phyloP scores from a whole-genome alignment of 2,113 vertebrate genomes.

The Malurus melanocephalus region DNA sequence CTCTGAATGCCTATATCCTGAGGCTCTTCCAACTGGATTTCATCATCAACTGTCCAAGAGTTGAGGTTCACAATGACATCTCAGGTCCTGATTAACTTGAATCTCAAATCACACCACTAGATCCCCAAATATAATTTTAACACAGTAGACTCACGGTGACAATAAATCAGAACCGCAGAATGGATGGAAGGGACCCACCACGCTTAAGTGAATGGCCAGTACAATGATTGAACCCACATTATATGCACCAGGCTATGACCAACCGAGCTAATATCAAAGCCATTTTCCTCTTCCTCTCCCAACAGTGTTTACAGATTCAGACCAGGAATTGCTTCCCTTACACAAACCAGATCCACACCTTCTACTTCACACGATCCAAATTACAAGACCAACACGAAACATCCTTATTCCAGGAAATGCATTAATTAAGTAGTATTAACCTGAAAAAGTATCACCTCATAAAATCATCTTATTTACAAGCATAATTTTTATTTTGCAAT shows the following conservation, averaged over 20 bases:
- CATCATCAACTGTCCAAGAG: background rate
- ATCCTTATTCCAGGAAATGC: background rate
- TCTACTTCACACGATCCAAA: background rate
- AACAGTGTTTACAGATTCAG: background rate
- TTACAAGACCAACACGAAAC: background rate
- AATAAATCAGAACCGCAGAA: background rate
- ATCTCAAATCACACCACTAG: background rate
- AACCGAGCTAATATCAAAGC: background rate
- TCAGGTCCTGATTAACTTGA: background rate
- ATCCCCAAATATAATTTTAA: background rate
- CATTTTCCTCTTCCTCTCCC: background rate
- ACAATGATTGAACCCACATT: background rate
- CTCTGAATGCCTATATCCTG: background rate
- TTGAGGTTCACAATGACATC: background rate
- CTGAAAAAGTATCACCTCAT: background rate
- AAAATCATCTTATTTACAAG: background rate
- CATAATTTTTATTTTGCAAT: constrained; percentile 42
- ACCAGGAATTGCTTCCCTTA: background rate
- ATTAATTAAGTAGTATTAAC: background rate
- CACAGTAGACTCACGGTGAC: background rate
- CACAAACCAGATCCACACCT: background rate
- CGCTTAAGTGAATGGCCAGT: background rate
- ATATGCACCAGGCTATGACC: background rate
- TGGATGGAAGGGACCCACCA: background rate
- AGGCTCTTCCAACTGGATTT: background rate